Evolutionary conservation across 2,888 invertebrate genomes (phyloP), one percentile per base, ranked within the genome.

Genomic region (Drosophila buzzatii): DNA sequence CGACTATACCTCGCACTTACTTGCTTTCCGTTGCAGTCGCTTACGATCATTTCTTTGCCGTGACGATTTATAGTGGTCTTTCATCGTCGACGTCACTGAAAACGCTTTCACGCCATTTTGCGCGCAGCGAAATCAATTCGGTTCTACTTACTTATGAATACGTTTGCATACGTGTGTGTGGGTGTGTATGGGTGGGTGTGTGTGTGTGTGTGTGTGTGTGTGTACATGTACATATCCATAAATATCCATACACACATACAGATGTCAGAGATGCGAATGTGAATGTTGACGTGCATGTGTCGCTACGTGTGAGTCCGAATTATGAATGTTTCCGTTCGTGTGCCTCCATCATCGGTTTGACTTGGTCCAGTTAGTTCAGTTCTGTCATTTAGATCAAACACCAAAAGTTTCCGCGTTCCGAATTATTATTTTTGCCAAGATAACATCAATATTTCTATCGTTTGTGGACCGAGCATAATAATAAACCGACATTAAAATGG

Each of bases 351-450:
- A 78, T 70, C 62, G 63, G 70, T 78, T 74, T 78, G 81, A 81
- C 83, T 90, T 91, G 81, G 83, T 86, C 91, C 91, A 91, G 91
- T 91, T 90, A 90, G 91, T 91, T 88, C 79, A 85, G 88, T 91
- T 90, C 85, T 90, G 84, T 81, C 90, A 91, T 81, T 86, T 85
- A 90, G 79, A 82, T 90, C 86, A 82, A 88, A 82, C 91, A 85
- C 81, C 65, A 79, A 85, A 51, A 79, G 62, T 61, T 76, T 82
- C 70, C 76, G 76, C 79, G 77, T 65, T 70, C 53, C 71, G 57
- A 69, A 58, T 63, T 56, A 58, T 61, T 56, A 12, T 57, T 51
- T 39, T 49, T 35, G 12, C 14, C 59, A 49, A 74, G 65, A 70
- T 68, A 51, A 51, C 51, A 51, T 51, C 49, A 7, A 3, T 27